These are phyloP conservation scores for Saccopteryx leptura DNA, from an alignment of 2,113 vertebrate species.

Conservation along the genomic window DNA sequence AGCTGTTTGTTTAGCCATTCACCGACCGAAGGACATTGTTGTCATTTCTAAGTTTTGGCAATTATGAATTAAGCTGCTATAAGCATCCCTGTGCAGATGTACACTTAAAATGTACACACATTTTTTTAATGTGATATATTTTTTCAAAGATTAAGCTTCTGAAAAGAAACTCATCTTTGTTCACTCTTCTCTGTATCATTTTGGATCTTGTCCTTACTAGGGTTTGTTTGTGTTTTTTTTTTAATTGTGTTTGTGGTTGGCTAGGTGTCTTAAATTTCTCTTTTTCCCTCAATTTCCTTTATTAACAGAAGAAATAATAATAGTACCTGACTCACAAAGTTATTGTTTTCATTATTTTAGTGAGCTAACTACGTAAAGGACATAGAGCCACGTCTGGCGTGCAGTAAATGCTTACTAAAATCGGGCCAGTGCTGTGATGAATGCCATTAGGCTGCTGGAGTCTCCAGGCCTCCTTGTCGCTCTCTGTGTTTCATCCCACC, in stretches of 20 bases:
- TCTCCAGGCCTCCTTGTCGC: neutral
- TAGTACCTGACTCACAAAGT: neutral
- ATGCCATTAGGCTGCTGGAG: neutral
- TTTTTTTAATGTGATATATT: neutral
- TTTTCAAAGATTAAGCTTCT: neutral
- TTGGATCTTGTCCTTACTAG: neutral
- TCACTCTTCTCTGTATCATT: neutral
- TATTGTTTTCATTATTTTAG: conserved; percentile 1
- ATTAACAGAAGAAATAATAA: conserved; percentile 1
- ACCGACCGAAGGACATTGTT: neutral
- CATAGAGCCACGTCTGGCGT: neutral
- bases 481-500: neutral
- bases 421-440: neutral
- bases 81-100: neutral
- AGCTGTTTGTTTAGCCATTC: neutral
- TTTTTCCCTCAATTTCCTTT: neutral
- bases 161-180: neutral
- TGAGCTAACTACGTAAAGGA: neutral
- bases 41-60: neutral
- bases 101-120: neutral
- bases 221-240: neutral
- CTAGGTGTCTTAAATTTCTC: conserved; percentile 2
- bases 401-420: neutral
- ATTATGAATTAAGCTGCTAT: neutral
- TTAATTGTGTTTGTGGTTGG: neutral